phyloP scores from a whole-genome alignment of 2,113 vertebrate species.

The Colossoma macropomum region DNA sequence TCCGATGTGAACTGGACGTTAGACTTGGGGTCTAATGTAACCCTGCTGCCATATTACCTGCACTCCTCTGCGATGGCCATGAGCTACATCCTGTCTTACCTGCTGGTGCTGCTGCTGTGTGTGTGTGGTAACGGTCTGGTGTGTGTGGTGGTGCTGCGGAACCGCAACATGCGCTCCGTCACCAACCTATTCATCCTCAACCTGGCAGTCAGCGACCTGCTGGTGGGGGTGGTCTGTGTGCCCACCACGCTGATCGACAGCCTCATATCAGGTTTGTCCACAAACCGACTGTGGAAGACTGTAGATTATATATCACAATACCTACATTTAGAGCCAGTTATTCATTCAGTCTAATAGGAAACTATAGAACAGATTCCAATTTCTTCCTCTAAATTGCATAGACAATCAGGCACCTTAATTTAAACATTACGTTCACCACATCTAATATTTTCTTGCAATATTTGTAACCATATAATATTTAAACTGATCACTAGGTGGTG shows the following conservation, averaged over 20 bases:
- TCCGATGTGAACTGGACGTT: conserved; percentile 31
- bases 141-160: conserved; percentile 57
- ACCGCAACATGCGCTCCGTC: conserved; percentile 60
- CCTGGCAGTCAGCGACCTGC: conserved; percentile 60
- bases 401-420: no score
- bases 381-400: no score
- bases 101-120: conserved; percentile 52
- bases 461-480: no score
- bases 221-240: conserved; percentile 61
- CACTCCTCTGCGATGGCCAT: conserved; percentile 47
- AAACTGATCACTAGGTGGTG: no score
- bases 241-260: conserved; percentile 62
- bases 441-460: no score
- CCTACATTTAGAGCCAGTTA: no score
- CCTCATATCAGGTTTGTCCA: conserved; percentile 53
- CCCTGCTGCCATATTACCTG: conserved; percentile 57
- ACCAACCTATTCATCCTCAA: conserved; percentile 64
- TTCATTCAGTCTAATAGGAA: no score
- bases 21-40: conserved; percentile 33
- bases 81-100: conserved; percentile 54
- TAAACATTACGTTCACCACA: no score
- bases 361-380: no score
- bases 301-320: no score
- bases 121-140: conserved; percentile 54
- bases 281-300: no score